Base-by-base conservation (phyloP, 2,888 invertebrate species). In the Gastrophysa polygoni region DNA sequence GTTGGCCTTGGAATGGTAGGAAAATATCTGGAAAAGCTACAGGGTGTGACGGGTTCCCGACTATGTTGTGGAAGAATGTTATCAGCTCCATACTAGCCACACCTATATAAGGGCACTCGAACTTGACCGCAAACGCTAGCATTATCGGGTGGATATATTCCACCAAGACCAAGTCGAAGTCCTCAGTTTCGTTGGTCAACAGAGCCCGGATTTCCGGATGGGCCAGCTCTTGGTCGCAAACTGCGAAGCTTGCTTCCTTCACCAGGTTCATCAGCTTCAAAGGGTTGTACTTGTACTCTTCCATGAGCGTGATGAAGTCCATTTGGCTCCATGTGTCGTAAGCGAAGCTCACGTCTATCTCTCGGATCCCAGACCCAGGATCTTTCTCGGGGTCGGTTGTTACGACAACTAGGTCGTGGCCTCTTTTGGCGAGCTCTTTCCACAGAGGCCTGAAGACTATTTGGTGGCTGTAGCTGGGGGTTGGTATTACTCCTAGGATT, bases 381-480 rank as follows among this genome's bases (percentile, higher is more conserved):
- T 71, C 48, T 38, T 81, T 79, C 0, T 82, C 68, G 0, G 84
- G 84, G 70, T 77, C 69, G 1, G 78, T 72, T 0, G 86, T 84
- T 34, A 84, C 51, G 0, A 84, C 74, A 0, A 83, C 81, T 0
- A 86, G 59, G 49, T 84, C 74, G 62, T 86, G 86, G 4, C 85
- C 86, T 61, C 81, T 76, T 38, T 76, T 68, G 0, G 81, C 80
- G 17, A 86, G 70, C 51, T 82, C 82, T 17, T 77, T 72, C 72
- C 82, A 81, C 24, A 86, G 70, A 4, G 81, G 78, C 47, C 78
- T 79, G 72, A 79, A 84, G 0, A 83, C 79, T 0, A 81, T 71
- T 71, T 85, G 85, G 64, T 85, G 85, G 68, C 85, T 85, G 63
- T 62, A 73, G 5, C 68, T 69, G 1, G 75, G 69, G 1, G 68